These are phyloP conservation scores for Apantesis nais DNA, from an alignment of 2,888 invertebrate species.

Conservation along the genomic window DNA sequence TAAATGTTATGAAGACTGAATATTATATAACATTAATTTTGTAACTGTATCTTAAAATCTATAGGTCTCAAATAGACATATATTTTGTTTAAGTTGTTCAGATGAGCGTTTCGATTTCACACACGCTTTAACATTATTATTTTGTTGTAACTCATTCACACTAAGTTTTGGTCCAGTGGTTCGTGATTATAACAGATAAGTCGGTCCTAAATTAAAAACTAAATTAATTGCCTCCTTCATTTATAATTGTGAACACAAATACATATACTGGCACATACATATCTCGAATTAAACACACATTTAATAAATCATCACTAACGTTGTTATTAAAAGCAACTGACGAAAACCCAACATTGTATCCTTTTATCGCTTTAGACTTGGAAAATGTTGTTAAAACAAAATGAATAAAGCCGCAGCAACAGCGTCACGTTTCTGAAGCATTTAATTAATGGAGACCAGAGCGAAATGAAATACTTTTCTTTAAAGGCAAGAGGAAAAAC, in stretches of 20 bases:
- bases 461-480: slow-evolving; percentile 63
- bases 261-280: background rate
- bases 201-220: no score
- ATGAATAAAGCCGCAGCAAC: slow-evolving; percentile 51
- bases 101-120: no score
- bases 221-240: no score
- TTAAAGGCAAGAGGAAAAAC: slow-evolving; percentile 48
- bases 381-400: slow-evolving; percentile 45
- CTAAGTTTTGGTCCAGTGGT: no score
- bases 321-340: slow-evolving; percentile 23
- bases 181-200: no score
- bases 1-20: background rate
- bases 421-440: slow-evolving; percentile 56
- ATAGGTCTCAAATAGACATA: no score
- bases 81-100: no score
- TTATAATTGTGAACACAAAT: background rate
- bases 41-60: background rate
- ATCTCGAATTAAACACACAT: background rate
- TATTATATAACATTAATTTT: background rate
- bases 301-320: background rate
- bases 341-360: slow-evolving; percentile 30
- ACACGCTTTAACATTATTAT: no score
- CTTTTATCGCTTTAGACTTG: slow-evolving; percentile 27
- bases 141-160: no score
- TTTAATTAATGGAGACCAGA: slow-evolving; percentile 64